These are phyloP conservation scores for Bufotes viridis DNA, from an alignment of 2,797 vertebrate species.

Conservation along the genomic window DNA sequence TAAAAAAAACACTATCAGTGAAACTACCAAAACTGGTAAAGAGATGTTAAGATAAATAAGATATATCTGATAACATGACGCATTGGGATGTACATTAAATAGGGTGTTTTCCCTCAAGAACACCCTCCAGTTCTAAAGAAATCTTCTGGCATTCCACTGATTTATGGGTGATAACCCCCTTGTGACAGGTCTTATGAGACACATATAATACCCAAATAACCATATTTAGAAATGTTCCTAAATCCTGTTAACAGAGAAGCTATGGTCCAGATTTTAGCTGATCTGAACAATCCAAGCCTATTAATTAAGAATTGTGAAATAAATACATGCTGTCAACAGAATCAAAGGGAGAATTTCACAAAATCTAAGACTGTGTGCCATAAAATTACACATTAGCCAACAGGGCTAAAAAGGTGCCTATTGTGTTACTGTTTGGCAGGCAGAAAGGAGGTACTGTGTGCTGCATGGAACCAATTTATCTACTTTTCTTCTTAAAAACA, in stretches of 20 bases:
- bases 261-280: not conserved
- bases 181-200: not conserved
- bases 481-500: constrained; percentile 42
- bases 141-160: not conserved
- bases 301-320: constrained; percentile 27
- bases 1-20: no score
- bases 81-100: no score
- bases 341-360: constrained; percentile 45
- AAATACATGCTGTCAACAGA: constrained; percentile 45
- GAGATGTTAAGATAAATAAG: no score
- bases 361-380: constrained; percentile 25
- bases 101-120: not conserved
- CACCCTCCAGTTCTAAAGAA: not conserved
- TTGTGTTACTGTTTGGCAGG: constrained; percentile 31
- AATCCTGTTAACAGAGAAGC: not conserved
- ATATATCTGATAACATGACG: no score
- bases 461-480: constrained; percentile 17
- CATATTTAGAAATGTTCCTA: not conserved
- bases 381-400: not conserved
- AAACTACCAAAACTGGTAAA: no score
- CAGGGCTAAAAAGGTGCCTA: constrained; percentile 38
- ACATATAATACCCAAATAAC: not conserved
- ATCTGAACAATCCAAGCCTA: constrained; percentile 37
- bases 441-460: not conserved
- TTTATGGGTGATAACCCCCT: not conserved